Conservation (phyloP, 2,113 vertebrate species). For the Protobothrops flavoviridis region DNA sequence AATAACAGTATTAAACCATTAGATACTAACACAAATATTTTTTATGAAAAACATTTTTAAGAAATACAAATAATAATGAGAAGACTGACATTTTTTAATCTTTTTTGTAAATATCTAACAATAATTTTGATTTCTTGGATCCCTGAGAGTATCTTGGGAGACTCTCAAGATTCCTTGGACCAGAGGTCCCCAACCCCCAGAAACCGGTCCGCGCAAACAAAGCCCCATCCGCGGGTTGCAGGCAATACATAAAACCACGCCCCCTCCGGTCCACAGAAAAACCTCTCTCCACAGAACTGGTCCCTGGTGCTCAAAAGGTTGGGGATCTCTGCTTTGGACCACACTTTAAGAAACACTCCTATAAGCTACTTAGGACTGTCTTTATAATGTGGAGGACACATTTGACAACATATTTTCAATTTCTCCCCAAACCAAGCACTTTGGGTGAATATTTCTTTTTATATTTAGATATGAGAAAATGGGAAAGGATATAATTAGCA, state of each 20-base stretch:
- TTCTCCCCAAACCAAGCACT: background rate
- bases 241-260: no score
- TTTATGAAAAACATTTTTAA: background rate
- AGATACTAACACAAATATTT: background rate
- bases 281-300: no score
- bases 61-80: background rate
- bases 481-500: background rate
- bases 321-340: no score
- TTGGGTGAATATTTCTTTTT: background rate
- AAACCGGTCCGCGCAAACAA: no score
- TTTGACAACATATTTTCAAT: background rate
- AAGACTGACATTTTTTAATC: background rate
- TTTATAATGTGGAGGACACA: background rate
- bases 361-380: background rate
- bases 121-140: background rate
- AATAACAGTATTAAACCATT: background rate
- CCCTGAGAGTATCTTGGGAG: background rate
- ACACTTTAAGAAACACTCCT: background rate
- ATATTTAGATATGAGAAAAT: slow-evolving; percentile 17
- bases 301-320: no score
- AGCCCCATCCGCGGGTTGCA: no score
- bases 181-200: no score
- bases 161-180: background rate
- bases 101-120: background rate
- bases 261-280: no score